Base-by-base conservation (phyloP, 92 coral and sea anemone species). In the Metridium senile region DNA sequence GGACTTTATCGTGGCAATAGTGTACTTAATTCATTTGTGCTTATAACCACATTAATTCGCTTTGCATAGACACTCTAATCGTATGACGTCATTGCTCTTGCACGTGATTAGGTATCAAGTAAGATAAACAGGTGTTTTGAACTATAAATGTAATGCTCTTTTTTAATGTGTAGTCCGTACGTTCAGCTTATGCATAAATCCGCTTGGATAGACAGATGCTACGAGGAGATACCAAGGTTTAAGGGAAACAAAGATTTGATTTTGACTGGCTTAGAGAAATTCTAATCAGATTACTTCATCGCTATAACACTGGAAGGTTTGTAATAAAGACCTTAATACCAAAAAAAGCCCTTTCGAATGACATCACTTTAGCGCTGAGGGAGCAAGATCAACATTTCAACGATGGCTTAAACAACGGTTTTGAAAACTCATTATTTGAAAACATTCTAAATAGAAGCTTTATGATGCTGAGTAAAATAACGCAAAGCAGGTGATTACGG, bases 351-450 rank as follows among this genome's bases (percentile, higher is more conserved):
- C 66, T 63, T 45, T 62, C 34, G 58, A 27, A 34, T 58, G 25
- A 20, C 33, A 73, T 25, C 45, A 58, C 33, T 54, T 22, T 58
- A 71, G 28, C 58, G 29, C 47, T 16, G 68, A 58, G 47, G 49
- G 29, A 33, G 62, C 29, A 54, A 72, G 65, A 72, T 72, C 77
- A 72, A 72, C 78, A 52, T 33, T 35, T 35, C 58, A 71, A 29
- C 47, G 78, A 33, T 57, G 78, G 78, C 46, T 73, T 73, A 73
- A 73, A 61, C 52, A 73, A 39, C 53, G 64, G 69, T 29, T 63
- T 63, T 63, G 7, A 11, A 61, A 58, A 58, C 31, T 31, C 47
- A 73, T 33, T 33, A 73, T 73, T 73, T 58, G 51, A 73, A 68
- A 35, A 47, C 67, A 58, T 31, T 26, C 16, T 53, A 43, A 62